Evolutionary conservation across 2,888 invertebrate genomes (phyloP), one percentile per base, ranked within the genome.

Genomic region (Acleris cristana): DNA sequence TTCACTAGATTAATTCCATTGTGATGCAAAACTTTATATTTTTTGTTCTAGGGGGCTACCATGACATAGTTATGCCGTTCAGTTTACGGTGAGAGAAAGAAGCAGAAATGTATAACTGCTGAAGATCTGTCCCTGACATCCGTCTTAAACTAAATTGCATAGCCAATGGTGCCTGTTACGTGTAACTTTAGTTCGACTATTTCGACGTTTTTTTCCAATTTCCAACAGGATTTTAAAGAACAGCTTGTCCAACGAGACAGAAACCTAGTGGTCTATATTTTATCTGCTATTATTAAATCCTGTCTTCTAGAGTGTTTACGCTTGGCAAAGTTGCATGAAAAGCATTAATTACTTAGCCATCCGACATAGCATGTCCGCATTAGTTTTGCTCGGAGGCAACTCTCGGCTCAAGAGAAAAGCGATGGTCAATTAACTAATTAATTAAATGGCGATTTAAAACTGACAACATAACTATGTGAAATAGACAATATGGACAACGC

Each of bases 341-440:
- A 81, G 79, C 85, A 88, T 88, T 89, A 84, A 88, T 89, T 89
- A 88, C 86, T 85, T 83, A 82, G 78, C 80, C 81, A 82, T 83
- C 81, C 82, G 78, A 84, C 82, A 83, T 61, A 66, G 61, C 52
- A 57, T 57, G 66, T 56, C 55, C 49, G 61, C 61, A 51, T 61
- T 60, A 19, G 30, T 61, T 61, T 40, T 49, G 59, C 48, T 59
- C 5, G 16, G n/a, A 7, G 48, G 26, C 12, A 51, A 51, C 4
- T 7, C 8, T 23, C 49, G 66, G 60, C 23, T 23, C 60, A 65
- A 65, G 26, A 40, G 18, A 65, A 5, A 56, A 53, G 66, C 65
- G 55, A 54, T 49, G 19, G 4, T 21, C 34, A 18, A 19, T 51
- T 55, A 14, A 12, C 19, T 52, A 16, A 3, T 51, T 51, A 21